Percentiles rank a stretch among this genome's conserved stretches.
Evolutionary conservation across 2,113 vertebrate genomes (phyloP).

Genomic region (Grallaria varia): DNA sequence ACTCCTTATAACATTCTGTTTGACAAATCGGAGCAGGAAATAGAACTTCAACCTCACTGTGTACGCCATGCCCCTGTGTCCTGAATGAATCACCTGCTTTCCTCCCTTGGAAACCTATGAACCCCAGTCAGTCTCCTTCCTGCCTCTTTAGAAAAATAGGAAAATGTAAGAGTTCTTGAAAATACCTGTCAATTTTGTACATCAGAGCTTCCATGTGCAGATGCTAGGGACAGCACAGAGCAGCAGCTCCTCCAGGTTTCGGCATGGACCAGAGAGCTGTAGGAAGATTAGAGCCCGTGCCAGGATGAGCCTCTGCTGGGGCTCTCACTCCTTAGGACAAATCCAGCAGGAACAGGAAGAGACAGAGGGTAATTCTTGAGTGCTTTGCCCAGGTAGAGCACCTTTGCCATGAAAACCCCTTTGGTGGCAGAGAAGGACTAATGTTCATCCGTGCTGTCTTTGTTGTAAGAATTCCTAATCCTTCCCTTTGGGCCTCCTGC

Average conservation of each 20-base stretch:
- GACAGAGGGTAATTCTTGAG: neutral
- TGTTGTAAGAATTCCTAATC: neutral
- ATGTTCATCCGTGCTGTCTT: neutral
- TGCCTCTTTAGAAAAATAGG: neutral
- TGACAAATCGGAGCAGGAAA: slow-evolving; percentile 45
- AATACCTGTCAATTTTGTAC: rapidly evolving
- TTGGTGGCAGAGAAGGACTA: neutral
- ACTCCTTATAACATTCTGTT: slow-evolving; percentile 17
- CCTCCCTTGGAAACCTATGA: neutral
- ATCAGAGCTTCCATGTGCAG: neutral
- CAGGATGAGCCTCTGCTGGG: neutral
- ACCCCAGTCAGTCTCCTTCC: neutral
- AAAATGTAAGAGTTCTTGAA: neutral
- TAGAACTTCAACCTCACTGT: neutral
- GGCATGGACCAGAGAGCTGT: neutral
- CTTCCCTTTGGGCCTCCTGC: neutral
- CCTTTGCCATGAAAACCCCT: neutral
- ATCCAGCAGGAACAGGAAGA: neutral
- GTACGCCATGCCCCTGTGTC: neutral
- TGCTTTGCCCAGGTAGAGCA: neutral
- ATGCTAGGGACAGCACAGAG: neutral
- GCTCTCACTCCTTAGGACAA: rapidly evolving
- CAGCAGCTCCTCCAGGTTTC: neutral
- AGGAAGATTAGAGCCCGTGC: neutral
- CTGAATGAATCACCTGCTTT: neutral